Conservation (phyloP, 2,888 invertebrate species). For the Conchocele bisecta region DNA sequence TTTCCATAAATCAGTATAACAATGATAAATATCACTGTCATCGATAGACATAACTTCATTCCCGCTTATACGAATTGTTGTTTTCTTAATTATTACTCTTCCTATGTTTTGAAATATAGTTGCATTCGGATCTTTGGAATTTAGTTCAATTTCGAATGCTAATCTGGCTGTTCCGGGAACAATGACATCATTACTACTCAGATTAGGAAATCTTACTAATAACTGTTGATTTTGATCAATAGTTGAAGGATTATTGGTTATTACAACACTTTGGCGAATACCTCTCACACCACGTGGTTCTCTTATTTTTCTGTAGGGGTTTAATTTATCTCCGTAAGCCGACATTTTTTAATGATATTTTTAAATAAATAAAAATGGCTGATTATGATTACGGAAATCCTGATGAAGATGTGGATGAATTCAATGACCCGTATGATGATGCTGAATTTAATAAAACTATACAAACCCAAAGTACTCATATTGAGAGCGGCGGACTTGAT, state of each 20-base stretch:
- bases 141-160: constrained; percentile 47
- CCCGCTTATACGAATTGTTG: constrained; percentile 42
- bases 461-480: too few species aligned
- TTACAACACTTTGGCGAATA: constrained; percentile 43
- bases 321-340: constrained; percentile 31
- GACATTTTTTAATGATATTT: too few species aligned
- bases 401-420: too few species aligned
- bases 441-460: too few species aligned
- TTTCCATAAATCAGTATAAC: constrained; percentile 35
- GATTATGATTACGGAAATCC: too few species aligned
- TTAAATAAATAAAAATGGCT: too few species aligned
- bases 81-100: constrained; percentile 53
- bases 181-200: constrained; percentile 22
- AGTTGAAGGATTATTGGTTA: constrained; percentile 14
- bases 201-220: constrained; percentile 51
- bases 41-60: constrained; percentile 32
- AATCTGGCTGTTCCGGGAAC: constrained; percentile 45
- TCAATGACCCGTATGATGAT: too few species aligned
- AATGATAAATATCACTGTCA: too few species aligned
- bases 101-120: constrained; percentile 48
- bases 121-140: constrained; percentile 38
- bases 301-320: too few species aligned
- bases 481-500: too few species aligned
- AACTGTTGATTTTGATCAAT: constrained; percentile 58
- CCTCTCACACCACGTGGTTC: constrained; percentile 47